Base-by-base conservation (phyloP, 2,113 vertebrate species). In the Takifugu bimaculatus region DNA sequence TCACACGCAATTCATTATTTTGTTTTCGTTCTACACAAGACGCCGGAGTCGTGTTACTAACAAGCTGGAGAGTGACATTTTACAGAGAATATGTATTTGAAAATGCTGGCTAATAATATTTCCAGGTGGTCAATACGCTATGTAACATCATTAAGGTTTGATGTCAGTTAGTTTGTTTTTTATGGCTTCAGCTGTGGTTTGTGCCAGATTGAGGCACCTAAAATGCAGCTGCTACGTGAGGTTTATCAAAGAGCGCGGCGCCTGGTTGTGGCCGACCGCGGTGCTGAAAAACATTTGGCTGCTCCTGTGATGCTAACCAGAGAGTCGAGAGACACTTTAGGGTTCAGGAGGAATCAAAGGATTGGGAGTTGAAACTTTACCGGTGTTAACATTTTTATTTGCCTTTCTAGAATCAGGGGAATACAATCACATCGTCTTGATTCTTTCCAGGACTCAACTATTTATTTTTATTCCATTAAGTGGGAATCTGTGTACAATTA, bases 211-310 rank as follows among this genome's bases (percentile, higher is more conserved):
- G 29, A 54, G 28, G 29, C 20, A 20, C 20, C 20, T 20, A 20
- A 20, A 20, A 20, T 20, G 20, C 79, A 81, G 78, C 67, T 79
- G 79, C 62, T 79, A 54, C 64, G 60, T 63, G 20, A 56, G 57
- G 43, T 62, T 51, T 49, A 65, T 66, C 50, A 51, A 48, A 35
- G 60, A 58, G 60, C 60, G 70, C 48, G 55, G 78, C 82, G 86
- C 84, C 74, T 82, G 82, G 77, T 62, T 45, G 63, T 56, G 56
- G 66, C 57, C 39, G 0, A 61, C 63, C 57, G 32, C 65, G 71
- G 74, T 78, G 13, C 13, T n/a, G 64, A 69, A 68, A 81, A 42
- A 4, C 13, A 27, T 44, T 85, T 84, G 85, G 82, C 80, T 83
- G 81, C 67, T 65, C 54, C 60, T 69, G 77, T 57, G 71, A 81